These are phyloP conservation scores for Drosophila bifasciata DNA, from an alignment of 1,140 invertebrate species.

Conservation along the genomic window DNA sequence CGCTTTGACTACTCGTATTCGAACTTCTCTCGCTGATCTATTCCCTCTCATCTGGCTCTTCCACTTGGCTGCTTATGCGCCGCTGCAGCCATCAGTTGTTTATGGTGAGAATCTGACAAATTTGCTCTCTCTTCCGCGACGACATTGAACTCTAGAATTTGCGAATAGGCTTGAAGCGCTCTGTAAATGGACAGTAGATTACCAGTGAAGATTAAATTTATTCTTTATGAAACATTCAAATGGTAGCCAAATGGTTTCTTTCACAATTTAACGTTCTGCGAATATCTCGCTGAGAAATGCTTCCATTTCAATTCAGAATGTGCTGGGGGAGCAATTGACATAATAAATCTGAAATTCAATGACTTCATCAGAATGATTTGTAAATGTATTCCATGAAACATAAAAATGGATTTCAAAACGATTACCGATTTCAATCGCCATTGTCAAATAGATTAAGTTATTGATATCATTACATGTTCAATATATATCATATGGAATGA, in stretches of 20 bases:
- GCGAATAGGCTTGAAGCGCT: background rate
- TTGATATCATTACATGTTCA: conserved; percentile 10
- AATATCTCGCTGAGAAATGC: too few species aligned
- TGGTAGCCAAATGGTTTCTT: too few species aligned
- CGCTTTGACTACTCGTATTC: conserved; percentile 22
- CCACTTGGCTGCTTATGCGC: conserved; percentile 47
- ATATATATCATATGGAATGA: conserved; percentile 12
- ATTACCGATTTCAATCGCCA: conserved; percentile 9
- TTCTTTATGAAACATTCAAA: too few species aligned
- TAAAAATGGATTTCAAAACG: conserved; percentile 8
- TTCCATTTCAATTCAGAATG: conserved; percentile 14
- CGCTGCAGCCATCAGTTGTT: conserved; percentile 21
- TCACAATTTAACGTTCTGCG: too few species aligned
- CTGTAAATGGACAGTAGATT: too few species aligned
- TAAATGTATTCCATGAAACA: conserved; percentile 7
- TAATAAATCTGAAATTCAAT: conserved; percentile 2
- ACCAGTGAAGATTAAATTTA: too few species aligned
- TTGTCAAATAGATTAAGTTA: conserved; percentile 38
- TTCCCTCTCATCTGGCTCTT: conserved; percentile 7
- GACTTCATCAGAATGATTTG: conserved; percentile 17
- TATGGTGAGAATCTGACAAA: conserved; percentile 47
- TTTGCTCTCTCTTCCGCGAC: background rate
- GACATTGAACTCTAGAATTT: conserved; percentile 38
- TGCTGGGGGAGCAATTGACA: background rate
- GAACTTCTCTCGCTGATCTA: conserved; percentile 16